Percentiles rank a stretch among this genome's conserved stretches.
Conservation (phyloP, 2,888 invertebrate species). For the Chymomyza procnemis region DNA sequence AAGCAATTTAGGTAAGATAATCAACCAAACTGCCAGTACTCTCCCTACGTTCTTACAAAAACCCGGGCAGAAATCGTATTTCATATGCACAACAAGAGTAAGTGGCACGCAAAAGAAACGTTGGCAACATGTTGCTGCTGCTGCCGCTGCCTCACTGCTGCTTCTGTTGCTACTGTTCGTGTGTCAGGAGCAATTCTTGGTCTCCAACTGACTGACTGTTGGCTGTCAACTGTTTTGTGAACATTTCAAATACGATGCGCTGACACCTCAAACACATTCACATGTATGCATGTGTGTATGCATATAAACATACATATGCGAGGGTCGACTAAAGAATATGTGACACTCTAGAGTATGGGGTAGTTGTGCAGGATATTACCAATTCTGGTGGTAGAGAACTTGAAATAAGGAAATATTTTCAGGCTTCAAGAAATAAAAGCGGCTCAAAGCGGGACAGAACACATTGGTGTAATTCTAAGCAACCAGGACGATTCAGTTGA, state of each 20-base stretch:
- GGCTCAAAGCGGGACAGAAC: too few species aligned
- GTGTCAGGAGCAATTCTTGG: constrained; percentile 31
- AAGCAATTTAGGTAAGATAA: constrained; percentile 73
- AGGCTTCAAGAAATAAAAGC: too few species aligned
- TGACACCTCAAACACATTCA: constrained; percentile 68
- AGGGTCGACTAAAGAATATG: too few species aligned
- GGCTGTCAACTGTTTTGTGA: constrained; percentile 66
- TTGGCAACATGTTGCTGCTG: constrained; percentile 51
- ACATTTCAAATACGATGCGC: constrained; percentile 71
- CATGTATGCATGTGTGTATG: too few species aligned
- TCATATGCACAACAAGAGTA: constrained; percentile 24
- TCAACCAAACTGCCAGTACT: constrained; percentile 34
- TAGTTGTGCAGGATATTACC: too few species aligned
- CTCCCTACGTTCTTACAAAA: background rate
- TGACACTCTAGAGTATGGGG: too few species aligned
- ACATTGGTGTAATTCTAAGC: too few species aligned
- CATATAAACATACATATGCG: too few species aligned
- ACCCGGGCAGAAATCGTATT: constrained; percentile 9
- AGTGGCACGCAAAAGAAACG: constrained; percentile 2
- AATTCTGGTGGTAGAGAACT: too few species aligned
- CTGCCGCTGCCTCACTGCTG: constrained; percentile 8
- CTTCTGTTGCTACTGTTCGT: constrained; percentile 21
- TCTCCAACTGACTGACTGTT: constrained; percentile 54
- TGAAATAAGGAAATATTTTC: too few species aligned
- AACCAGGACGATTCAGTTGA: too few species aligned